A percentile compares a stretch with the other conserved stretches of the same genome.
phyloP scores from a whole-genome alignment of 2,797 vertebrate species.

The Echiichthys vipera region DNA sequence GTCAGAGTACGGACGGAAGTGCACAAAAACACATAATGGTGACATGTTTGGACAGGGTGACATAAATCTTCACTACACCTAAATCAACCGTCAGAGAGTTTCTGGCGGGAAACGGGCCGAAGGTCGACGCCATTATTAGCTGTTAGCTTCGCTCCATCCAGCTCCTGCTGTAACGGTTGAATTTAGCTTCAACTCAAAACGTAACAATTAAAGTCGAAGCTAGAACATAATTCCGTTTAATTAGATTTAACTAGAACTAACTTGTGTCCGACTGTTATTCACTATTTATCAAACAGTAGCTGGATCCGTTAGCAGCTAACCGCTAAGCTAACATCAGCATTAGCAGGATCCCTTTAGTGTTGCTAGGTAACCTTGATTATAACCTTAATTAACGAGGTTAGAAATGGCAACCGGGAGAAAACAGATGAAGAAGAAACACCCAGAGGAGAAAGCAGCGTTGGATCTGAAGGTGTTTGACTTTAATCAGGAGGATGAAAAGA shows the following conservation, averaged over 20 bases:
- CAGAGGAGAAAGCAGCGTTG: conserved; percentile 39
- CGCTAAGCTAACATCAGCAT: not conserved
- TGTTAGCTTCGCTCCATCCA: not conserved
- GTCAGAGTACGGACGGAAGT: too few relatives aligned
- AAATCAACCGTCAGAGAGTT: too few relatives aligned
- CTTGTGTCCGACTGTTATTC: rapidly evolving
- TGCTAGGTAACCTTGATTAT: too few relatives aligned
- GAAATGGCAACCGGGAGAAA: conserved; percentile 74
- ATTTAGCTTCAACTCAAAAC: not conserved
- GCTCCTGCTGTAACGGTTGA: rapidly evolving
- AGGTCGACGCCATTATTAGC: not conserved
- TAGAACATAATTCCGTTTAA: rapidly evolving
- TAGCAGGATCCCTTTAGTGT: not conserved
- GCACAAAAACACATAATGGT: too few relatives aligned
- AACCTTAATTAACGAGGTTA: not conserved
- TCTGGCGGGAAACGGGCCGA: conserved; percentile 30
- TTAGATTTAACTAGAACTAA: not conserved
- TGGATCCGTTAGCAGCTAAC: not conserved
- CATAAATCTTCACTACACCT: too few relatives aligned
- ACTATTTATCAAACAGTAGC: not conserved
- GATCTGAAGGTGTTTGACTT: conserved; percentile 73
- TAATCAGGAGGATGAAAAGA: conserved; percentile 61
- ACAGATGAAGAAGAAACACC: conserved; percentile 68
- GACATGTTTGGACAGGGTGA: too few relatives aligned
- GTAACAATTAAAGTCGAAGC: rapidly evolving